phyloP scores from a whole-genome alignment of 1,140 invertebrate species.

The Hesperophylax magnus region DNA sequence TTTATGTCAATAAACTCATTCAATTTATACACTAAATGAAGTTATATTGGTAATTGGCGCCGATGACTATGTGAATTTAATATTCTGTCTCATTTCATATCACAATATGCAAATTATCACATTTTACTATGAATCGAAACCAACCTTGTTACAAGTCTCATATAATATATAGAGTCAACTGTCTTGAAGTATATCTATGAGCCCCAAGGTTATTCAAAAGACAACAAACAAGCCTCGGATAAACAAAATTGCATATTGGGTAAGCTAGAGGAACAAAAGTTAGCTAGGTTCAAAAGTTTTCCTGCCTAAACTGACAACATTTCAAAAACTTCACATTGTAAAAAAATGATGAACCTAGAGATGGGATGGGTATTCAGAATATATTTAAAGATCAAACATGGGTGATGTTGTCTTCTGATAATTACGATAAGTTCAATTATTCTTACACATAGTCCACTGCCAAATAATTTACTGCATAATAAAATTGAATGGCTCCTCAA shows the following conservation, averaged over 20 bases:
- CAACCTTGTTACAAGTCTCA: conserved; percentile 7
- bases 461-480: conserved; percentile 23
- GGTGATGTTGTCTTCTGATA: not conserved
- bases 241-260: too few species aligned
- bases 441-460: conserved; percentile 17
- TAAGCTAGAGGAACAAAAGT: too few species aligned
- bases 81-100: conserved; percentile 29
- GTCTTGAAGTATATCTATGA: too few species aligned
- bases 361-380: not conserved
- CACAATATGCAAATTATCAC: conserved; percentile 45
- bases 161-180: too few species aligned
- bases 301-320: too few species aligned
- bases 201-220: too few species aligned
- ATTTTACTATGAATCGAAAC: conserved; percentile 42
- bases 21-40: conserved; percentile 14
- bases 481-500: conserved; percentile 26
- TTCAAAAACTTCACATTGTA: not conserved
- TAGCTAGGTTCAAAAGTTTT: too few species aligned
- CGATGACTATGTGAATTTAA: conserved; percentile 23
- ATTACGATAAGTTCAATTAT: not conserved
- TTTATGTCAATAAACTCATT: not conserved
- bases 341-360: not conserved
- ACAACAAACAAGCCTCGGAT: too few species aligned
- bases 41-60: conserved; percentile 35
- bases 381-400: conserved; percentile 6